Evolutionary conservation across 2,888 invertebrate species (phyloP).

Genomic region (Tachina fera): DNA sequence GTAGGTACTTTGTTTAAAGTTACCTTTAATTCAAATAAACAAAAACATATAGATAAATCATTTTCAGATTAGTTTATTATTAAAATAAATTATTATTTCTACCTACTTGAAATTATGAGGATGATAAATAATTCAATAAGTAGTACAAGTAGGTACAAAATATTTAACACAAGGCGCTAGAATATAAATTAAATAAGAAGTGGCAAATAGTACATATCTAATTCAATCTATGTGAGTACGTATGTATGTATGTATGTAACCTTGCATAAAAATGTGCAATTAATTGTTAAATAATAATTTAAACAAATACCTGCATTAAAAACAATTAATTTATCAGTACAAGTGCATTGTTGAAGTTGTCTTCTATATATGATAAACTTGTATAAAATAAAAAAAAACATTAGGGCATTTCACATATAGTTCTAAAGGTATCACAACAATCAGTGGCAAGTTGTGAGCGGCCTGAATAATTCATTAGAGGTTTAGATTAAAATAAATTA

Average conservation of each 20-base stretch:
- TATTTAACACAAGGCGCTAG: conserved; percentile 12
- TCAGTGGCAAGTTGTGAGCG: background rate
- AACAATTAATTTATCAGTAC: conserved; percentile 39
- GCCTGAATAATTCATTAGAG: conserved; percentile 29
- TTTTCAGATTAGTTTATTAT: background rate
- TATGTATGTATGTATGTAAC: conserved; percentile 11
- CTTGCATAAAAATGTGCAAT: conserved; percentile 41
- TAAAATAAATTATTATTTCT: conserved; percentile 30
- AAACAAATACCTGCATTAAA: conserved; percentile 21
- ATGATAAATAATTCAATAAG: conserved; percentile 42
- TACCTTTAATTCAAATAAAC: background rate
- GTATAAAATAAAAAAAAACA: background rate
- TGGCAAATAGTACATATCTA: background rate
- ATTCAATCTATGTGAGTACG: background rate
- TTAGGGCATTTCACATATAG: conserved; percentile 32
- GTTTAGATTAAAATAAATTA: conserved; percentile 23
- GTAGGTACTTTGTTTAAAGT: background rate
- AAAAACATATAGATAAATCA: conserved; percentile 25
- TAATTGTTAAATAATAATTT: conserved; percentile 38
- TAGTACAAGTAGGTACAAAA: background rate
- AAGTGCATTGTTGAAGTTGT: conserved; percentile 45
- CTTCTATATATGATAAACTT: conserved; percentile 26
- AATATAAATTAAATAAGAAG: conserved; percentile 6
- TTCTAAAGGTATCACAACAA: background rate
- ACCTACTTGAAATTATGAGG: conserved; percentile 24